Evolutionary conservation across 2,113 vertebrate species (phyloP).

Genomic region (Ursus arctos): DNA sequence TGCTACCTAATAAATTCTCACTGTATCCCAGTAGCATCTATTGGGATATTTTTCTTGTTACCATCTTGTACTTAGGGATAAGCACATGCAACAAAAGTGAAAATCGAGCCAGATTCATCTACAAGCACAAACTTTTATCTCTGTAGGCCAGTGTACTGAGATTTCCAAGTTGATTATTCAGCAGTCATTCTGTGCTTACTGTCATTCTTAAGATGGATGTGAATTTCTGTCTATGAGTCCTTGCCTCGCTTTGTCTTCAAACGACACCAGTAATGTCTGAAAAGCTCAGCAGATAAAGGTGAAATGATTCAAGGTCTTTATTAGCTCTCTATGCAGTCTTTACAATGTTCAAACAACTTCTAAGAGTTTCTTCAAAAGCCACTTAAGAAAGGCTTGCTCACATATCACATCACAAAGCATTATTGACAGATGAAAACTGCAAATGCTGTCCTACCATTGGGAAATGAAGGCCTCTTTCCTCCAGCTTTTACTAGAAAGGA

Average conservation of each 20-base stretch:
- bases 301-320: slow-evolving; percentile 60
- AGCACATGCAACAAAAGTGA: not conserved
- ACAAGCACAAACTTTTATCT: not conserved
- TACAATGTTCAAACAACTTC: slow-evolving; percentile 69
- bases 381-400: slow-evolving; percentile 65
- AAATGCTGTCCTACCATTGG: not conserved
- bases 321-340: slow-evolving; percentile 45
- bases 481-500: slow-evolving; percentile 29
- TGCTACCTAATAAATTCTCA: not conserved
- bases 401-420: slow-evolving; percentile 55
- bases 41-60: not conserved
- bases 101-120: not conserved
- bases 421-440: slow-evolving; percentile 57
- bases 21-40: not conserved
- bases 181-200: not conserved
- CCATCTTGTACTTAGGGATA: not conserved
- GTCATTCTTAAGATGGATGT: not conserved
- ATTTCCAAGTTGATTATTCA: slow-evolving; percentile 20
- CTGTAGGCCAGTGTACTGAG: not conserved
- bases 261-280: not conserved
- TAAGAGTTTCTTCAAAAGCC: slow-evolving; percentile 69
- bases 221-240: not conserved
- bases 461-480: not conserved
- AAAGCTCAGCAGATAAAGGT: slow-evolving; percentile 57
- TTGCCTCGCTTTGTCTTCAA: not conserved